These are phyloP conservation scores for Somateria mollissima DNA, from an alignment of 2,797 vertebrate species.

Conservation along the genomic window DNA sequence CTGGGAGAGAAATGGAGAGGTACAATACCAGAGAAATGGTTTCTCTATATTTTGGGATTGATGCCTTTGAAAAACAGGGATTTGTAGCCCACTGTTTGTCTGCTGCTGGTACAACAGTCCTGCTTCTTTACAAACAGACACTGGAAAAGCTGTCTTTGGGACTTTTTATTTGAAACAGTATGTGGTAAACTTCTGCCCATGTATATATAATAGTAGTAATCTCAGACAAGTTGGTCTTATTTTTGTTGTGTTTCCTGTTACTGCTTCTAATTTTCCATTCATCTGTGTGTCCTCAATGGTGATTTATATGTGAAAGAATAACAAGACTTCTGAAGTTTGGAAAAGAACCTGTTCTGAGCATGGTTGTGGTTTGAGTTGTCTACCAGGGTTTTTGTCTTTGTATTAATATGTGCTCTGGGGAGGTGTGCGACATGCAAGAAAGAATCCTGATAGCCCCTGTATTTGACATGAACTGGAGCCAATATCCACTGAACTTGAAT, in stretches of 20 bases:
- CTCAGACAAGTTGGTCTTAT: not conserved
- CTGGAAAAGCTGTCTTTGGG: not conserved
- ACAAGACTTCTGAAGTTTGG: not conserved
- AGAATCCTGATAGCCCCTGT: not conserved
- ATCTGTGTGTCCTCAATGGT: accelerated
- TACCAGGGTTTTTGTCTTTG: not conserved
- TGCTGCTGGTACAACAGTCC: not conserved
- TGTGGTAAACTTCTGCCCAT: not conserved
- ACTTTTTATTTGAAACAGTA: not conserved
- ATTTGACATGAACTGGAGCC: not conserved
- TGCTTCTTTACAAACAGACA: not conserved
- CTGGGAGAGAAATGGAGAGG: not conserved
- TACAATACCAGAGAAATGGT: not conserved
- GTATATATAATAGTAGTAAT: not conserved
- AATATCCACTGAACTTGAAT: not conserved
- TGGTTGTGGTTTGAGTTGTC: not conserved
- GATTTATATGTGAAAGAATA: not conserved
- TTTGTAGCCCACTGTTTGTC: not conserved
- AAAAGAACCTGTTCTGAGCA: not conserved
- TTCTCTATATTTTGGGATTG: not conserved
- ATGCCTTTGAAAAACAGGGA: not conserved
- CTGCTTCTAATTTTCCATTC: not conserved
- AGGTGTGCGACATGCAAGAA: accelerated
- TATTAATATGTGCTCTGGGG: not conserved
- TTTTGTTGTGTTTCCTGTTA: not conserved